Evolutionary conservation across 1,140 invertebrate genomes (phyloP), one percentile per base, ranked within the genome.

Genomic region (Pseudomyrmex dendroicus): DNA sequence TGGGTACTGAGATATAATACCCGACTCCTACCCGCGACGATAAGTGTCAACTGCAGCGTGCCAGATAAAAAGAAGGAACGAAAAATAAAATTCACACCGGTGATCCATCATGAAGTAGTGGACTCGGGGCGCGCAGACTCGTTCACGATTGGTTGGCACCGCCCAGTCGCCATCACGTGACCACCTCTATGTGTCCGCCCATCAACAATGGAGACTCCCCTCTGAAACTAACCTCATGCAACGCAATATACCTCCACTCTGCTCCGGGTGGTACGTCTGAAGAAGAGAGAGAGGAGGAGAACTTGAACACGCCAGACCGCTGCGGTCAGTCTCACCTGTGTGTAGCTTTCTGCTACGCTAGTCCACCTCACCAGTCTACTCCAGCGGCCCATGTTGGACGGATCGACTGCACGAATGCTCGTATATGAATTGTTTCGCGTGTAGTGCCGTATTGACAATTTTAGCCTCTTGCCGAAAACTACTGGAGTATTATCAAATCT

Each of bases 21-120:
- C 76, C 86, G 84, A 84, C 83, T 89, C 83, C 83, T 89, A 89
- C 78, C 84, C 77, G 85, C 64, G 67, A 84, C 92, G 92, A 93
- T 94, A 94, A 93, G 92, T 93, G 93, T 94, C 93, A 94, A 94
- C 93, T 94, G 92, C 93, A 93, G 78, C 91, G 90, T 90, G 92
- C 88, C 88, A 94, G 93, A 94, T 94, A 94, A 94, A 94, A 93
- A 89, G 90, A 93, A 88, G 85, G 89, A 90, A 92, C 86, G 89
- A 91, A 92, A 91, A 94, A 92, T 92, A 94, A 91, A 92, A 93
- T 92, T 89, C 90, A 89, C 83, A 87, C 76, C 85, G 89, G 90
- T 92, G 91, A 94, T 94, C 92, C 93, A 94, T 94, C 92, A 94
- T 93, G 92, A 89, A 91, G 91, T 89, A 91, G 86, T 90, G 91